Conservation (phyloP, 2,113 vertebrate genomes). For the Albula goreensis region DNA sequence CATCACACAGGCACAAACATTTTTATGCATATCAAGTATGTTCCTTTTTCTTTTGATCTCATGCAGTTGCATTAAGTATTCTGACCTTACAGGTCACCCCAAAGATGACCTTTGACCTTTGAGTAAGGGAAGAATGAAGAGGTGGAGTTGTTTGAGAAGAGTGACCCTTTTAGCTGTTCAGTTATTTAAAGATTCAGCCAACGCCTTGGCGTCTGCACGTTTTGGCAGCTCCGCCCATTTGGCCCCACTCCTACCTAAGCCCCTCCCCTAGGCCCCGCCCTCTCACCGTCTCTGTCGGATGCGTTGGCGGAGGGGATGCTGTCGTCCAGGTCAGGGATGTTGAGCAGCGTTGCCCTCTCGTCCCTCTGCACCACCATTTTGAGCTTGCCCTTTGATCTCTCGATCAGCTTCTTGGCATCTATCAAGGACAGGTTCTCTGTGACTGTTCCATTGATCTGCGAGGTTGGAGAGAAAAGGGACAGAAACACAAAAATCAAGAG, state of each 20-base stretch:
- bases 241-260: neutral
- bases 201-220: neutral
- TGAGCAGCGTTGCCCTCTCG: conserved; percentile 89
- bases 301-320: conserved; percentile 96
- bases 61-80: neutral
- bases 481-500: neutral
- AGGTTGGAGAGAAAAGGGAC: neutral
- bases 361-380: conserved; percentile 99
- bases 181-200: neutral
- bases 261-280: neutral
- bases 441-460: conserved; percentile 96
- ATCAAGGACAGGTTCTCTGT: conserved; percentile 98
- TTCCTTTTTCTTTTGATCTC: neutral
- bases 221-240: neutral
- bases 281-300: conserved; percentile 94
- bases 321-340: conserved; percentile 95
- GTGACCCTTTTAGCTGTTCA: neutral
- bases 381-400: conserved; percentile 98
- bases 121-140: too few species aligned
- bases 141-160: neutral
- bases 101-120: too few species aligned
- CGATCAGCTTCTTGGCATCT: conserved; percentile 97
- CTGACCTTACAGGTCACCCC: neutral
- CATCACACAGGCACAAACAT: neutral
- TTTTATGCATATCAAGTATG: neutral